Evolutionary conservation across 92 coral and sea anemone species (phyloP).

Genomic region (Actinernus sp.): DNA sequence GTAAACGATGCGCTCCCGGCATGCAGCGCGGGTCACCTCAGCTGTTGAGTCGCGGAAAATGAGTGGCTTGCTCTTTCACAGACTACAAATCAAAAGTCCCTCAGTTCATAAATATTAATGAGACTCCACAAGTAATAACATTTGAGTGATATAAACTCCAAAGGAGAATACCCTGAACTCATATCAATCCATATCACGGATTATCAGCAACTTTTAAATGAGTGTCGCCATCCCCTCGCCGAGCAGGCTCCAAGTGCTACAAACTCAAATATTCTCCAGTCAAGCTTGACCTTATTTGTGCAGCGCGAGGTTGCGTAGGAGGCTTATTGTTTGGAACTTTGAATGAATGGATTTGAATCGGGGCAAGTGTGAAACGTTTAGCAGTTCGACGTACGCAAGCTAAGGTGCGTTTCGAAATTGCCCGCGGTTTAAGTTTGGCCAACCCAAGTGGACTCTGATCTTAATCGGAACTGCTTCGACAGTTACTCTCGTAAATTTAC

Average conservation of each 20-base stretch:
- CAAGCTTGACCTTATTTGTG: neutral
- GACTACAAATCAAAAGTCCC: constrained; percentile 8
- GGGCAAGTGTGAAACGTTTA: constrained; percentile 68
- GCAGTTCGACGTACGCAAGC: constrained; percentile 64
- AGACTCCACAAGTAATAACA: neutral
- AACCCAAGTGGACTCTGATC: constrained; percentile 6
- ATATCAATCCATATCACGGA: neutral
- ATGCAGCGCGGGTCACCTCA: constrained; percentile 51
- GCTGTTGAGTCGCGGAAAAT: constrained; percentile 21
- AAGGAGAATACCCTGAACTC: neutral
- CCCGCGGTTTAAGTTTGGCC: constrained; percentile 14
- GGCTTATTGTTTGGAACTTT: constrained; percentile 70
- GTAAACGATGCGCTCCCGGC: constrained; percentile 54
- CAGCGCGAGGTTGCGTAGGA: constrained; percentile 65
- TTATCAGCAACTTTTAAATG: neutral
- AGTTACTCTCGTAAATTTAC: neutral
- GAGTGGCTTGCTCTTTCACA: constrained; percentile 14
- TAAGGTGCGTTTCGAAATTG: constrained; percentile 40
- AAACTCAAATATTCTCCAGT: neutral
- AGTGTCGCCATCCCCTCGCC: neutral
- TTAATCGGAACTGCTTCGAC: constrained; percentile 2
- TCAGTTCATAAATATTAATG: constrained; percentile 5
- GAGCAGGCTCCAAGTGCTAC: neutral
- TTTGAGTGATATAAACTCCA: neutral
- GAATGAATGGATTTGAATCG: constrained; percentile 91